phyloP scores from a whole-genome alignment of 2,113 vertebrate genomes.

The Perca fluviatilis region DNA sequence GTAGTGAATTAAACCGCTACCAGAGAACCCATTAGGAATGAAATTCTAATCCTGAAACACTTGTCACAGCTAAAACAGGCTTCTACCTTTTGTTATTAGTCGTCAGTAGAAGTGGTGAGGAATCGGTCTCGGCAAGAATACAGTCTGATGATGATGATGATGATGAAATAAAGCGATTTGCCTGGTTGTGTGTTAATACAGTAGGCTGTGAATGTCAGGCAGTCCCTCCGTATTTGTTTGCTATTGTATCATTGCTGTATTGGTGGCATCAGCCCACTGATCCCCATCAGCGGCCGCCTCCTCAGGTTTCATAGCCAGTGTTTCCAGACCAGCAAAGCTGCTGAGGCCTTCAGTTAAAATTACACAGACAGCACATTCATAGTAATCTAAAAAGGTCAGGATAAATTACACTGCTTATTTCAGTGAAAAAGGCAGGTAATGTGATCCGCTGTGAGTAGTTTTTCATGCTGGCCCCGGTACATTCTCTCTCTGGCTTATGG shows the following conservation, averaged over 20 bases:
- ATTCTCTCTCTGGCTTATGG: slow-evolving; percentile 37
- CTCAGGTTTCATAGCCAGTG: slow-evolving; percentile 66
- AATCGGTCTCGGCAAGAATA: slow-evolving; percentile 11
- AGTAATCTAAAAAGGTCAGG: slow-evolving; percentile 80
- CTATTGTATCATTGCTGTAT: slow-evolving; percentile 50
- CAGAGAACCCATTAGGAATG: slow-evolving; percentile 78
- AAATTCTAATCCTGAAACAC: slow-evolving; percentile 77
- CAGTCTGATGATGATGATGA: slow-evolving; percentile 22
- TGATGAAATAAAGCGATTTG: slow-evolving; percentile 21
- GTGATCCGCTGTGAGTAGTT: slow-evolving; percentile 67
- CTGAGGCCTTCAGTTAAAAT: slow-evolving; percentile 80
- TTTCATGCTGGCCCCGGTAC: slow-evolving; percentile 49
- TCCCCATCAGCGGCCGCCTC: slow-evolving; percentile 43
- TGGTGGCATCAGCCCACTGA: slow-evolving; percentile 53
- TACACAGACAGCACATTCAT: slow-evolving; percentile 75
- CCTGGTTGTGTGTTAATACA: slow-evolving; percentile 31
- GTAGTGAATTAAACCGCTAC: slow-evolving; percentile 83
- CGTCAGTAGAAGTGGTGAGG: slow-evolving; percentile 41
- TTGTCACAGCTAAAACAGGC: slow-evolving; percentile 76
- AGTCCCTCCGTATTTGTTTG: slow-evolving; percentile 62
- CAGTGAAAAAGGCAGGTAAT: slow-evolving; percentile 76
- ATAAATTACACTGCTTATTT: slow-evolving; percentile 81
- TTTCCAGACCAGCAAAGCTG: slow-evolving; percentile 73
- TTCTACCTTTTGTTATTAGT: slow-evolving; percentile 73
- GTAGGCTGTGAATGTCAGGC: slow-evolving; percentile 47